phyloP scores from a whole-genome alignment of 2,113 vertebrate genomes.

The Circaetus gallicus region DNA sequence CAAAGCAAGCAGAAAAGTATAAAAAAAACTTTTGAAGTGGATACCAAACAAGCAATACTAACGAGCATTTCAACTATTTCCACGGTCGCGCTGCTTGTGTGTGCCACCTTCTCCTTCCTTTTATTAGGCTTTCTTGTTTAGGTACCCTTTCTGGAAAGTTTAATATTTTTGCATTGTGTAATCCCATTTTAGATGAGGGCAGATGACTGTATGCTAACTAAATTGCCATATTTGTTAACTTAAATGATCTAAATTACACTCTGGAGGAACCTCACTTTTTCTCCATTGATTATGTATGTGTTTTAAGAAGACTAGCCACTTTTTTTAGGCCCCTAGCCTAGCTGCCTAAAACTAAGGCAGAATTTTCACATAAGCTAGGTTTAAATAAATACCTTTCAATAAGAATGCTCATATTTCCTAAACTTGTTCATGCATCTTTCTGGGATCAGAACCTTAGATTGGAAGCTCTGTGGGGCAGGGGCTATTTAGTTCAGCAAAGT shows the following conservation, averaged over 20 bases:
- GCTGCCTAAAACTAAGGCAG: not conserved
- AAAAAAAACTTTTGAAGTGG: not conserved
- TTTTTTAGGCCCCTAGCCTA: not conserved
- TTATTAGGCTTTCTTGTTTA: not conserved
- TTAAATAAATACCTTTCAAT: not conserved
- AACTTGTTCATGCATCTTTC: not conserved
- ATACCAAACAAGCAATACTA: not conserved
- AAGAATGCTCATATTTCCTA: not conserved
- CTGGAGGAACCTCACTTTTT: not conserved
- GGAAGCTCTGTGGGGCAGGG: not conserved
- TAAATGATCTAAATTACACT: not conserved
- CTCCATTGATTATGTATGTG: not conserved
- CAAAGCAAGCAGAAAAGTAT: not conserved
- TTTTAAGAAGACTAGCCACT: not conserved
- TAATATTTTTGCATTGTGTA: not conserved
- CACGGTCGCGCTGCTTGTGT: fast-evolving
- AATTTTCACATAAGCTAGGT: not conserved
- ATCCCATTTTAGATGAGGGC: not conserved
- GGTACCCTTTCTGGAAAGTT: not conserved
- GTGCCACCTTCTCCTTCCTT: not conserved
- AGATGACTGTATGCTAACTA: not conserved
- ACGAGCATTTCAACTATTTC: not conserved
- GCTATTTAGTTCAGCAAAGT: not conserved
- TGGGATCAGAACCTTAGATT: not conserved
- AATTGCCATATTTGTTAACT: not conserved